Conservation (phyloP, 2,113 vertebrate species). For the Numenius arquata region DNA sequence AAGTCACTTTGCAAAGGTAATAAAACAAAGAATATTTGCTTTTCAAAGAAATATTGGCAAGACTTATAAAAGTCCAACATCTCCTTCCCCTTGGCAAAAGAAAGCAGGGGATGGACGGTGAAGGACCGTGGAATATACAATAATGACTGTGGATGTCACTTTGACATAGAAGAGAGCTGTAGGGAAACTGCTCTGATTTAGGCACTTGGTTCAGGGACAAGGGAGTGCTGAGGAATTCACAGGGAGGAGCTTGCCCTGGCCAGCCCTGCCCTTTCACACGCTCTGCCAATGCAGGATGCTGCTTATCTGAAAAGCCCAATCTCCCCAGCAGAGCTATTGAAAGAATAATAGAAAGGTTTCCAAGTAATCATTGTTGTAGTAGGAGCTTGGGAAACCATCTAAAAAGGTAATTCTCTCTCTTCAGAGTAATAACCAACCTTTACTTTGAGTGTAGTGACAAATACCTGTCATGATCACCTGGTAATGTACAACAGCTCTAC, state of each 20-base stretch:
- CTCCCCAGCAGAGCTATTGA: not conserved
- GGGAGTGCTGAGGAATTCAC: not conserved
- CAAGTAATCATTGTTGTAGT: not conserved
- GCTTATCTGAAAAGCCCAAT: not conserved
- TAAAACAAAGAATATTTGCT: not conserved
- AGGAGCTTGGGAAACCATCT: not conserved
- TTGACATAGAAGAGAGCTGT: not conserved
- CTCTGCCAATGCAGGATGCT: not conserved
- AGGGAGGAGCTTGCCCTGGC: not conserved
- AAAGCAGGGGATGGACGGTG: not conserved
- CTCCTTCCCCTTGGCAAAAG: not conserved
- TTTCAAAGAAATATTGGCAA: not conserved
- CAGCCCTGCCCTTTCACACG: not conserved
- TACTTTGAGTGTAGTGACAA: not conserved
- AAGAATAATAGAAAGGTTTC: not conserved
- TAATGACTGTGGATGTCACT: not conserved
- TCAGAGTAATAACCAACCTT: not conserved
- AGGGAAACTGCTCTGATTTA: not conserved
- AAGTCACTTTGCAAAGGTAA: not conserved
- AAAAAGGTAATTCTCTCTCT: not conserved
- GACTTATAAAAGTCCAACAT: not conserved
- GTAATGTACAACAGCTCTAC: not conserved
- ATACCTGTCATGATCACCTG: not conserved
- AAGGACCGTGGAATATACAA: not conserved
- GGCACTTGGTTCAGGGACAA: not conserved